Conservation (phyloP, 2,888 invertebrate species). For the Drosophila algonquin region DNA sequence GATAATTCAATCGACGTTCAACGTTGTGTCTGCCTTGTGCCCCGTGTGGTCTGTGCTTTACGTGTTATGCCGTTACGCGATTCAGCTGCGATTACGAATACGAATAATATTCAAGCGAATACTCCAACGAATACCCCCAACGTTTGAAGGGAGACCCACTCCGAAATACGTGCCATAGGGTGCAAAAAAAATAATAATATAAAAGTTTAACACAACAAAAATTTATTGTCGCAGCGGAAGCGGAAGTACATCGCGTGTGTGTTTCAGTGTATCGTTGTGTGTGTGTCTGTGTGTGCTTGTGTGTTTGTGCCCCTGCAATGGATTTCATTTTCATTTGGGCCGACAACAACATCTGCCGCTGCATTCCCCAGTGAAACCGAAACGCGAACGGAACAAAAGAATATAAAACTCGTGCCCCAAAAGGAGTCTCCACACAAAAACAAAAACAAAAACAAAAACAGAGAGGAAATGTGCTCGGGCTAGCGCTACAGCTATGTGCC, state of each 20-base stretch:
- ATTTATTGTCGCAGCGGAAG: constrained; percentile 19
- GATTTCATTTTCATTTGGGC: constrained; percentile 22
- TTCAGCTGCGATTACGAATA: constrained; percentile 6
- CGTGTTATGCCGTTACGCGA: constrained; percentile 22
- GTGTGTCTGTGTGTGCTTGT: constrained; percentile 20
- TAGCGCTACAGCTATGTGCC: neutral
- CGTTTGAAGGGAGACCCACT: neutral
- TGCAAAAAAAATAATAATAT: constrained; percentile 11
- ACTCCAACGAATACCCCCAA: neutral
- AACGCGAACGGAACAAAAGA: neutral
- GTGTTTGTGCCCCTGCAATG: constrained; percentile 11
- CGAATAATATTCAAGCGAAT: neutral
- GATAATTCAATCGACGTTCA: constrained; percentile 81
- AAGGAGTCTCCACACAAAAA: neutral
- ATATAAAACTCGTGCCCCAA: neutral
- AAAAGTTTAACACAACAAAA: constrained; percentile 1
- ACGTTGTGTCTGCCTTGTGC: constrained; percentile 30
- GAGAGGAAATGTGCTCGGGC: neutral
- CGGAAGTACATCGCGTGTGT: constrained; percentile 38
- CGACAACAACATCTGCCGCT: neutral
- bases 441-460: neutral
- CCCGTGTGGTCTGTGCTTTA: constrained; percentile 10
- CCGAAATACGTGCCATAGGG: constrained; percentile 16
- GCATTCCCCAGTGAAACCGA: neutral
- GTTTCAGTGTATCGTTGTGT: constrained; percentile 29